Conservation (phyloP, 2,113 vertebrate species). For the Rhinolophus sinicus region DNA sequence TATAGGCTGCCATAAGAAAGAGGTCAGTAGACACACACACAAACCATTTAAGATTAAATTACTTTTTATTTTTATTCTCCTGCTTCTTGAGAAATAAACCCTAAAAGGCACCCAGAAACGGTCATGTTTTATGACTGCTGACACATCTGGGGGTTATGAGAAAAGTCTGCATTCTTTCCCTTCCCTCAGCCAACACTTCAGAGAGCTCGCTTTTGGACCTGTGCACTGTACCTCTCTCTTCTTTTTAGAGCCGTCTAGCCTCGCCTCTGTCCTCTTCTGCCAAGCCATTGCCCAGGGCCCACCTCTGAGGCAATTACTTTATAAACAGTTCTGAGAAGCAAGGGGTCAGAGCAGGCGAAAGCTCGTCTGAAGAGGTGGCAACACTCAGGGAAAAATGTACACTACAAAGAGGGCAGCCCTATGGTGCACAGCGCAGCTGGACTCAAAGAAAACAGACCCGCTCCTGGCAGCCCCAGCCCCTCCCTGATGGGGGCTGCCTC, state of each 20-base stretch:
- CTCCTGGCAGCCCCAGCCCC: not conserved
- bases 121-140: not conserved
- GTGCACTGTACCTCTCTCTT: not conserved
- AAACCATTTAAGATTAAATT: not conserved
- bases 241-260: not conserved
- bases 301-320: not conserved
- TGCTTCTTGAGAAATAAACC: conserved; percentile 2
- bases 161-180: not conserved
- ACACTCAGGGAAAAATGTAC: not conserved
- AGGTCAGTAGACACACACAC: not conserved
- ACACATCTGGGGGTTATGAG: not conserved
- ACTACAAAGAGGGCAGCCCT: not conserved
- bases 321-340: not conserved
- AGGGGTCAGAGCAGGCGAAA: not conserved
- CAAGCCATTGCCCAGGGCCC: not conserved
- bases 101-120: not conserved
- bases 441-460: not conserved
- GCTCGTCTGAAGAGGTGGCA: not conserved
- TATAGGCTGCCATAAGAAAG: not conserved
- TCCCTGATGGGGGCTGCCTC: not conserved
- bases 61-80: not conserved
- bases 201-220: not conserved
- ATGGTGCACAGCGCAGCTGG: not conserved
- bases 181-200: not conserved
- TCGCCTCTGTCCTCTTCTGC: not conserved